These are phyloP conservation scores for Climacteris rufus DNA, from an alignment of 2,113 vertebrate genomes.

Conservation along the genomic window DNA sequence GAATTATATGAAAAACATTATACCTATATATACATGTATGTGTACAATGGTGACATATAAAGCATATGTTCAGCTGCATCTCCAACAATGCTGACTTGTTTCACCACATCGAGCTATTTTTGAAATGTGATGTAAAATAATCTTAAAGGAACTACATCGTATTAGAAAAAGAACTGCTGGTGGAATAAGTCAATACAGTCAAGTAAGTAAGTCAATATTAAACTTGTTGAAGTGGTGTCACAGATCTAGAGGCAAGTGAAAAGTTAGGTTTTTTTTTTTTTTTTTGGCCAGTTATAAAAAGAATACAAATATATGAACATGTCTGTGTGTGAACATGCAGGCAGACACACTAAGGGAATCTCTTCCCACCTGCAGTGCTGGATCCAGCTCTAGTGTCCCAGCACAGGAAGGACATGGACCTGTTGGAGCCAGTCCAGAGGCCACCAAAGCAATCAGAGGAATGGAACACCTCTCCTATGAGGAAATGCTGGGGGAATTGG, in stretches of 20 bases:
- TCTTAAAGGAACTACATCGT: neutral
- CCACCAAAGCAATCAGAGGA: neutral
- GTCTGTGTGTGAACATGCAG: too few species aligned
- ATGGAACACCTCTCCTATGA: neutral
- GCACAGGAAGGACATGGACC: neutral
- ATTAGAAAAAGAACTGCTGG: neutral
- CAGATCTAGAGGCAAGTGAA: neutral
- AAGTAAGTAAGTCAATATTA: neutral
- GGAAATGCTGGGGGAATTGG: rapidly evolving
- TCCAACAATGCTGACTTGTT: neutral
- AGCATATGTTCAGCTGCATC: neutral
- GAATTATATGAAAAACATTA: neutral
- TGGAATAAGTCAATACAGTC: neutral
- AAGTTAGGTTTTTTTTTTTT: neutral
- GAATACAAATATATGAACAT: too few species aligned
- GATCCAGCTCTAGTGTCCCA: neutral
- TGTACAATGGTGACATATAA: neutral
- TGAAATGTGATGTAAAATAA: neutral
- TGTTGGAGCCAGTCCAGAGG: neutral
- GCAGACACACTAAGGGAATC: neutral
- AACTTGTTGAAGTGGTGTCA: neutral
- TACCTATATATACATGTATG: rapidly evolving
- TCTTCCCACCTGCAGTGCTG: neutral
- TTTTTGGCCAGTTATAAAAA: neutral
- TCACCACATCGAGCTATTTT: neutral